Percentiles rank a stretch among this genome's conserved stretches.
phyloP scores from a whole-genome alignment of 2,797 vertebrate species.

The Natrix natrix region DNA sequence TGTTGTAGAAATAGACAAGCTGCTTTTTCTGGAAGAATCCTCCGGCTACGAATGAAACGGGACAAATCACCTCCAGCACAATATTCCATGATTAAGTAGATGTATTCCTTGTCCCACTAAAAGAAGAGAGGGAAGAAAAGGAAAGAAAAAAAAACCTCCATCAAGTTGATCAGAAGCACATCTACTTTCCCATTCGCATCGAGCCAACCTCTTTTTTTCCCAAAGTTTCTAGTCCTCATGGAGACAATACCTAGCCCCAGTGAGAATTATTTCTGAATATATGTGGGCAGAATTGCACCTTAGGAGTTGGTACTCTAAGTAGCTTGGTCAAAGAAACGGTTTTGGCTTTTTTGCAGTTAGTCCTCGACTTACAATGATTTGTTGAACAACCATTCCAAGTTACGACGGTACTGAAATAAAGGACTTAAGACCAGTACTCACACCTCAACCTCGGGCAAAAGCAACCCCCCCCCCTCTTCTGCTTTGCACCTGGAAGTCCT shows the following conservation, averaged over 20 bases:
- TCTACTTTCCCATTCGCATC: not conserved
- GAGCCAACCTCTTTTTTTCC: not conserved
- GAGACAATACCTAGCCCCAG: not conserved
- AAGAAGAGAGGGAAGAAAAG: not conserved
- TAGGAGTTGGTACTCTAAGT: not conserved
- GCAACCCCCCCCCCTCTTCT: not conserved
- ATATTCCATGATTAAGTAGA: constrained; percentile 97
- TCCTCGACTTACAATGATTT: too few species aligned
- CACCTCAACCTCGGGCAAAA: not conserved
- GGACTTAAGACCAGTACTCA: not conserved
- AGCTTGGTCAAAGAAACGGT: not conserved
- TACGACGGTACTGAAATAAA: not conserved
- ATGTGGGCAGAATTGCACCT: not conserved
- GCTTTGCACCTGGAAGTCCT: constrained; percentile 88
- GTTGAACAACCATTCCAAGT: not conserved
- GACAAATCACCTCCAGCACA: constrained; percentile 94
- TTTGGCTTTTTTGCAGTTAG: not conserved
- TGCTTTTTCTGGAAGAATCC: constrained; percentile 87
- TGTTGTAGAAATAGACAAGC: constrained; percentile 89
- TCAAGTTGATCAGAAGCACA: not conserved
- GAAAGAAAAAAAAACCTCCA: accelerated
- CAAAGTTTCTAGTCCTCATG: not conserved
- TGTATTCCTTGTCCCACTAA: constrained; percentile 94
- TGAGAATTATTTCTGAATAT: not conserved
- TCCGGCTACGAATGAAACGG: constrained; percentile 86